These are phyloP conservation scores for Folsomia manolachei DNA, from an alignment of 2,888 invertebrate genomes.

Conservation along the genomic window DNA sequence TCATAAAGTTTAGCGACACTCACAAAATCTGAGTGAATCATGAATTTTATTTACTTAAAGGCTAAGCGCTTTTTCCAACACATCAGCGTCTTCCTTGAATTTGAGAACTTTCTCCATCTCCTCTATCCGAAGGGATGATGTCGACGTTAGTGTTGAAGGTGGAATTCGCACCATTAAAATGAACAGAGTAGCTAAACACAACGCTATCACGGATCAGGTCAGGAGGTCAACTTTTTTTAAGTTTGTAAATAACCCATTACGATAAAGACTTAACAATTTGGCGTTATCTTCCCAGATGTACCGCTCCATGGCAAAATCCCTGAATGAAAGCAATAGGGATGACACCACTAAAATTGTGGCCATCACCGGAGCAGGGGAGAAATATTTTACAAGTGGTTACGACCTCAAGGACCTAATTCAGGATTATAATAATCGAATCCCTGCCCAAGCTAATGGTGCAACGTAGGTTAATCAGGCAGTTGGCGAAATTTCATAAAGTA, in stretches of 20 bases:
- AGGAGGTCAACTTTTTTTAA: too few relatives aligned
- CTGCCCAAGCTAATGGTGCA: background rate
- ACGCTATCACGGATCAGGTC: conserved; percentile 66
- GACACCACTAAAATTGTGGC: conserved; percentile 66
- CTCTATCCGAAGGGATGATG: background rate
- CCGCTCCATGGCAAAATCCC: conserved; percentile 61
- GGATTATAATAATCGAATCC: conserved; percentile 1
- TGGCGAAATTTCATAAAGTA: too few relatives aligned
- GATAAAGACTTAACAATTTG: background rate
- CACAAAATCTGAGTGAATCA: too few relatives aligned
- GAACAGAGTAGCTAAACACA: conserved; percentile 73
- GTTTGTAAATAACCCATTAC: background rate
- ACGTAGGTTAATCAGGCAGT: background rate
- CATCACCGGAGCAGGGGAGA: conserved; percentile 53
- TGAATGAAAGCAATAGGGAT: conserved; percentile 68
- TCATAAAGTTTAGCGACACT: too few relatives aligned
- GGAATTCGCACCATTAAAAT: conserved; percentile 64
- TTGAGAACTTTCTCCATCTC: background rate
- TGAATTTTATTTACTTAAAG: too few relatives aligned
- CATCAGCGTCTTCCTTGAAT: too few relatives aligned
- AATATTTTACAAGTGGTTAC: conserved; percentile 17
- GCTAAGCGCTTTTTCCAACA: too few relatives aligned
- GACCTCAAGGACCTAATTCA: conserved; percentile 6
- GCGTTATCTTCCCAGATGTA: conserved; percentile 70
- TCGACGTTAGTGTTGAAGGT: conserved; percentile 53